Evolutionary conservation across 1,140 invertebrate species (phyloP).

Genomic region (Mylabris phalerata): DNA sequence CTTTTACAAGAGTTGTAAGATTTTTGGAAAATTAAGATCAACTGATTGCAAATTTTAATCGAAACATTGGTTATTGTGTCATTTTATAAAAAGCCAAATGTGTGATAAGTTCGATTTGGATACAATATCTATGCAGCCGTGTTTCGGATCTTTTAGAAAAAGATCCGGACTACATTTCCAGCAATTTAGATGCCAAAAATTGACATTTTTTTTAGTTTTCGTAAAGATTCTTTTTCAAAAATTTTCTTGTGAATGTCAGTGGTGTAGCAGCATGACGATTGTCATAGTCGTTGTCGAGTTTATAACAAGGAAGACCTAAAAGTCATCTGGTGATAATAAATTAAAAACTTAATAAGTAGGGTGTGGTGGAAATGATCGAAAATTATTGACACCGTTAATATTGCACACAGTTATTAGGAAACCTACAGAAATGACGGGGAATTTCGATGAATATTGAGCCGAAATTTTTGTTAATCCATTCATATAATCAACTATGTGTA

Average conservation of each 20-base stretch:
- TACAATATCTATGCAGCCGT: slow-evolving; percentile 36
- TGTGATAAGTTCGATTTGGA: slow-evolving; percentile 38
- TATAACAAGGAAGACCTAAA: slow-evolving; percentile 37
- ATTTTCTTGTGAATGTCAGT: slow-evolving; percentile 15
- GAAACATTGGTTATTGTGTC: slow-evolving; percentile 34
- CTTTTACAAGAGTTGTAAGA: too few relatives aligned
- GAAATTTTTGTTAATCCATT: too few relatives aligned
- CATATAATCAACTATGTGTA: too few relatives aligned
- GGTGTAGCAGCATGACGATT: slow-evolving; percentile 30
- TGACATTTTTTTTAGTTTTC: slow-evolving; percentile 19
- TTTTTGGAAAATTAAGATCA: too few relatives aligned
- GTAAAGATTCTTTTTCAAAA: too few relatives aligned
- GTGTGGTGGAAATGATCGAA: slow-evolving; percentile 5
- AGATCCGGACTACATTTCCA: slow-evolving; percentile 33
- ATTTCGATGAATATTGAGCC: not conserved
- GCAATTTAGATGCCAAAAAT: slow-evolving; percentile 43
- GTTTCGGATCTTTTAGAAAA: slow-evolving; percentile 9
- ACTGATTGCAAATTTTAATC: slow-evolving; percentile 33
- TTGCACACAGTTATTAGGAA: slow-evolving; percentile 16
- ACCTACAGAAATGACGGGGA: not conserved
- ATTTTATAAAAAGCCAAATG: slow-evolving; percentile 36
- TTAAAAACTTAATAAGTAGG: slow-evolving; percentile 35
- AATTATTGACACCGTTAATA: slow-evolving; percentile 1
- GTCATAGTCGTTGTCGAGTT: slow-evolving; percentile 37
- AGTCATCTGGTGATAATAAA: slow-evolving; percentile 38